These are phyloP conservation scores for Eretmochelys imbricata DNA, from an alignment of 2,113 vertebrate species.

Conservation along the genomic window DNA sequence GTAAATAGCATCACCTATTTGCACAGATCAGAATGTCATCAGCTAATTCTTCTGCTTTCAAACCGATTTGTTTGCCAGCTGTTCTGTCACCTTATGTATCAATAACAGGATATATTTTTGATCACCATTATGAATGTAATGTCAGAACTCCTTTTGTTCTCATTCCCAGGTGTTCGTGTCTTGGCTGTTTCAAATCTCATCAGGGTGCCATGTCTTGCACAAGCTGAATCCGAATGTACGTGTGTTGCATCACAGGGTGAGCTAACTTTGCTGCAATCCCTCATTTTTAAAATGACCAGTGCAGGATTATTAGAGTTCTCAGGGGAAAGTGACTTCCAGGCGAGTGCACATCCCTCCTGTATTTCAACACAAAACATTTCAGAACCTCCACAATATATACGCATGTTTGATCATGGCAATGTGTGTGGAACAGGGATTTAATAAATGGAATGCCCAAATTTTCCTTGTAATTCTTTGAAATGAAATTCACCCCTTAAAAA, in stretches of 20 bases:
- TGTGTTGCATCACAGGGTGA: slow-evolving; percentile 16
- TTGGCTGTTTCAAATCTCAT: slow-evolving; percentile 15
- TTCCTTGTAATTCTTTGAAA: slow-evolving; percentile 35
- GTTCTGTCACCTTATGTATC: slow-evolving; percentile 38
- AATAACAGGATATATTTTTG: slow-evolving; percentile 59
- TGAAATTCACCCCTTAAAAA: slow-evolving; percentile 13
- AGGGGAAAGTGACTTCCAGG: slow-evolving; percentile 16
- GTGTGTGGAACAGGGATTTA: neutral
- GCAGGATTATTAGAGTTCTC: slow-evolving; percentile 41
- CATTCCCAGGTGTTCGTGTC: slow-evolving; percentile 27
- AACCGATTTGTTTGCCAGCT: slow-evolving; percentile 60
- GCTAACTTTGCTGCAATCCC: slow-evolving; percentile 46
- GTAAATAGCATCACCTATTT: slow-evolving; percentile 70
- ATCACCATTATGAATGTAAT: slow-evolving; percentile 43
- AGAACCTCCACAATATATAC: slow-evolving; percentile 38
- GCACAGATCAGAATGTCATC: slow-evolving; percentile 65
- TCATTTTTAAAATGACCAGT: slow-evolving; percentile 58
- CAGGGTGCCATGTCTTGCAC: slow-evolving; percentile 24
- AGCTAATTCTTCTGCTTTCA: slow-evolving; percentile 54
- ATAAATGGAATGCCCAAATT: neutral
- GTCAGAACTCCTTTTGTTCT: slow-evolving; percentile 57
- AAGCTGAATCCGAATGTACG: slow-evolving; percentile 30
- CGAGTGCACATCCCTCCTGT: neutral
- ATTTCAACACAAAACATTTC: slow-evolving; percentile 23
- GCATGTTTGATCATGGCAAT: neutral